Percentiles rank a stretch among this genome's conserved stretches.
phyloP scores from a whole-genome alignment of 2,888 invertebrate species.

The Sicus ferrugineus region DNA sequence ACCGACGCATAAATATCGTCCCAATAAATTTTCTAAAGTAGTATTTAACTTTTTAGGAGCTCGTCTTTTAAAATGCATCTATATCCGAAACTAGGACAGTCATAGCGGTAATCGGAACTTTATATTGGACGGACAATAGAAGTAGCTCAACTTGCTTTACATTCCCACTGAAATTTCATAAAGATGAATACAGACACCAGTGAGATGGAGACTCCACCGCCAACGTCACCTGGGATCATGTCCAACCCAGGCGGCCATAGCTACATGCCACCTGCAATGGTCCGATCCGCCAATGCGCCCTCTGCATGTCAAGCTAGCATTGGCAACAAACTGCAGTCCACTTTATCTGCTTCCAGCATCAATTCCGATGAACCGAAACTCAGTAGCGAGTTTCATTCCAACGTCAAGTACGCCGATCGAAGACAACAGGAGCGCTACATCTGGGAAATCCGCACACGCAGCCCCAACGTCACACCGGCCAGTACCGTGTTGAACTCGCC shows the following conservation, averaged over 20 bases:
- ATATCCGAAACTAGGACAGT: neutral
- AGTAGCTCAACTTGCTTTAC: neutral
- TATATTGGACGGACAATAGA: neutral
- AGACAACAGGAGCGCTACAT: slow-evolving; percentile 60
- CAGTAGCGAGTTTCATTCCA: slow-evolving; percentile 14
- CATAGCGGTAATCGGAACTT: neutral
- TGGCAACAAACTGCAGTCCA: slow-evolving; percentile 41
- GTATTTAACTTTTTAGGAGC: too few species aligned
- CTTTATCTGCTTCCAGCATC: slow-evolving; percentile 1
- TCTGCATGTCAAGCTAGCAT: slow-evolving; percentile 45
- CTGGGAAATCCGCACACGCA: slow-evolving; percentile 63
- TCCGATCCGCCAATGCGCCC: neutral
- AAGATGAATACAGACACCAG: slow-evolving; percentile 39
- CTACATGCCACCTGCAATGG: slow-evolving; percentile 9
- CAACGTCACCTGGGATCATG: slow-evolving; percentile 10
- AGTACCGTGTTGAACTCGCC: slow-evolving; percentile 64
- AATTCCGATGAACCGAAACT: slow-evolving; percentile 9
- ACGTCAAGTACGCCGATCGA: slow-evolving; percentile 19
- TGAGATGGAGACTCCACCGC: too few species aligned
- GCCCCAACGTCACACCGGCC: slow-evolving; percentile 63
- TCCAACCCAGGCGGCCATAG: neutral
- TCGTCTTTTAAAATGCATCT: too few species aligned
- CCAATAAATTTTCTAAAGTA: too few species aligned
- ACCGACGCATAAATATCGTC: too few species aligned
- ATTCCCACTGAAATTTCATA: slow-evolving; percentile 42